Evolutionary conservation across 2,113 vertebrate genomes (phyloP), one percentile per base, ranked within the genome.

Genomic region (Pygoscelis adeliae): DNA sequence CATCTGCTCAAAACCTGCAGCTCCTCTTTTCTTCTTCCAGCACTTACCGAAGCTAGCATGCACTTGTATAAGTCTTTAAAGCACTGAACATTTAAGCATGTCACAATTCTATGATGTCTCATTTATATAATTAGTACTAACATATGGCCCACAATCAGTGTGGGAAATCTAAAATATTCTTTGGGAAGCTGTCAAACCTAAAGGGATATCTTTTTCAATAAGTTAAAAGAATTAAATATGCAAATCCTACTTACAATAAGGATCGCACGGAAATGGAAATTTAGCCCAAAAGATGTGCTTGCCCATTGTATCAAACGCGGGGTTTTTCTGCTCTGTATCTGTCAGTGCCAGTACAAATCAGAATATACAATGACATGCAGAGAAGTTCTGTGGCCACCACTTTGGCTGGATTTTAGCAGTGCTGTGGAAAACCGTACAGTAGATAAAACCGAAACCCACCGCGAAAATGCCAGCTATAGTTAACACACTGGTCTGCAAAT

Each of bases 81-180:
- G 95, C 96, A 83, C 63, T 50, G 93, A 98, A 98, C 89, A 96
- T 94, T 98, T 96, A 98, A 96, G 97, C 91, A 89, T 97, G 97
- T 98, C 98, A 98, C 98, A 98, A 98, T 98, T 97, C 96, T 85
- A 97, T 97, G 97, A 98, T 97, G 98, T 97, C 98, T 98, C 98
- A 98, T 98, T 98, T 98, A 98, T 98, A 98, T 98, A 98, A 98
- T 98, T 98, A 98, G 98, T 98, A 96, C 98, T 97, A 98, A 98
- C 98, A 98, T 98, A 98, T 98, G 98, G 98, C 98, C 97, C 97
- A 97, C 97, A 98, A 98, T 98, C 98, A 98, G 98, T 96, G 98
- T 79, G 96, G 96, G 98, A 98, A 98, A 98, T 97, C 98, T 98
- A 98, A 98, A 98, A 98, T 97, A 98, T 97, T 98, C 98, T 98